A percentile compares a stretch with the other conserved stretches of the same genome.
phyloP scores from a whole-genome alignment of 2,113 vertebrate genomes.

The Ellobius talpinus region DNA sequence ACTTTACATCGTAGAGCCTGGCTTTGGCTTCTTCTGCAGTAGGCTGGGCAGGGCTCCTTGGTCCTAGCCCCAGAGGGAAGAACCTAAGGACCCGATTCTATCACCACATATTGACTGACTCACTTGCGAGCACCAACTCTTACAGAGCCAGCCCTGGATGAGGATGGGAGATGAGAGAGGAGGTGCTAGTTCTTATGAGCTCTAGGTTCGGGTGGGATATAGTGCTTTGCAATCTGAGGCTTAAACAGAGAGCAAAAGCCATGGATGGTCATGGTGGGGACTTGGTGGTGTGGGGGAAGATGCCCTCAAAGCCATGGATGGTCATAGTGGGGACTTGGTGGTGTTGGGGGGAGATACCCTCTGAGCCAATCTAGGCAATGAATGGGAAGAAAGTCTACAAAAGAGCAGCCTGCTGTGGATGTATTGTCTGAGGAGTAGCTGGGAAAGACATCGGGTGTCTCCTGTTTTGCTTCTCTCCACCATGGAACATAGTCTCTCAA shows the following conservation, averaged over 20 bases:
- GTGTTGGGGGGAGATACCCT: accelerated
- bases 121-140: neutral
- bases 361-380: neutral
- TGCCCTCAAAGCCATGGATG: neutral
- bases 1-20: neutral
- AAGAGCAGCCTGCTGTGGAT: neutral
- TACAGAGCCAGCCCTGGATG: neutral
- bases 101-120: neutral
- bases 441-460: neutral
- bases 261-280: neutral
- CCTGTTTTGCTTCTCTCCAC: accelerated
- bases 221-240: neutral
- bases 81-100: too few species aligned
- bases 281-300: too few species aligned
- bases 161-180: too few species aligned
- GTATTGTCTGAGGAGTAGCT: neutral
- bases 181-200: neutral
- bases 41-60: neutral
- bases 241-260: neutral
- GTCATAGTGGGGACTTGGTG: neutral
- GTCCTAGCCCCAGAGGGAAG: neutral
- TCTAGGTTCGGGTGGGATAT: accelerated
- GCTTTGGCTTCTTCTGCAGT: neutral
- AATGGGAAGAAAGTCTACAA: neutral
- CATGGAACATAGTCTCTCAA: neutral